Evolutionary conservation across 2,888 invertebrate species (phyloP), one percentile per base, ranked within the genome.

Genomic region (Leucophenga maculata): DNA sequence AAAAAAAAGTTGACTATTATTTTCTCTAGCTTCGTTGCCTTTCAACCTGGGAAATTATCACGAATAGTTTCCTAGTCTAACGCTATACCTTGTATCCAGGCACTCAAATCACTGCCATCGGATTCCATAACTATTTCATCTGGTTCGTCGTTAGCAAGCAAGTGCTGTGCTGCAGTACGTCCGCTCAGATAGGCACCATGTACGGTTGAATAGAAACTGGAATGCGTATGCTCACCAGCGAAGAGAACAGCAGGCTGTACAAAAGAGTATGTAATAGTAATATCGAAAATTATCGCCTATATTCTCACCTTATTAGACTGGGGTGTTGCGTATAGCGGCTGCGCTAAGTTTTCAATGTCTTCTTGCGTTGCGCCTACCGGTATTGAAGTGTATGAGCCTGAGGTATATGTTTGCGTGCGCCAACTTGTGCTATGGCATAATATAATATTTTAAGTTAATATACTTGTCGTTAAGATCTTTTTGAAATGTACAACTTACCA

Each of bases 211-310:
- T 97, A 98, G 88, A 96, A 97, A 87, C 92, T 94, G 85, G 94
- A 94, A 90, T 98, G 97, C 55, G 97, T 97, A 83, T 97, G 97
- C 90, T 98, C 98, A 72, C 98, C 98, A 80, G 97, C 97, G 90
- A 98, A 98, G 85, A 95, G 89, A 79, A 97, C 89, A 48, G 92
- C 92, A 78, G 96, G 95, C 96, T 96, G 88, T 75, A 91, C 18
- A 59, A 59, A 59, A 26, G 6, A 13, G 20, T 66, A 14, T 16
- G 9, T 46, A 48, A 57, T 11, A 69, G 6, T 59, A 54, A 32
- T 14, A 48, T 14, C 20, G 3, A 20, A 18, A 1, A 20, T 6
- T 18, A 18, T 20, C 11, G 8, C 9, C 32, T 22, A 50, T 26
- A 14, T 18, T 2, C 18, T 26, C 20, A 94, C 94, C 91, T 93